Conservation (phyloP, 2,888 invertebrate genomes). For the Sepiola atlantica region DNA sequence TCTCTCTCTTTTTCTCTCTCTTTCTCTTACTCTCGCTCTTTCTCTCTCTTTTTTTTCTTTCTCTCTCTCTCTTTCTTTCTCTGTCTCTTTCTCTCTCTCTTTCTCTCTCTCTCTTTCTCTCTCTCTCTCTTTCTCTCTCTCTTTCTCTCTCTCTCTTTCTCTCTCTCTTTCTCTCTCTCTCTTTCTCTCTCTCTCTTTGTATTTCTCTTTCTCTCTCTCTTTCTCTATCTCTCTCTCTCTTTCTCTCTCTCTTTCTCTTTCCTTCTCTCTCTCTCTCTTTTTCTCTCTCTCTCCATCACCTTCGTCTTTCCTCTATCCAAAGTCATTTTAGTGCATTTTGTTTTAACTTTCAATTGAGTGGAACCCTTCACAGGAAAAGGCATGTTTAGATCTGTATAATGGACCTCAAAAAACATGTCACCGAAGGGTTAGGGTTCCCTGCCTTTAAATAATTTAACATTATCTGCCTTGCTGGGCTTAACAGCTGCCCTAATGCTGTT, state of each 20-base stretch:
- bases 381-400: neutral
- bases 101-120: neutral
- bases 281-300: neutral
- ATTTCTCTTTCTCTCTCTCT: neutral
- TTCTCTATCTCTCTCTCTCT: neutral
- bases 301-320: neutral
- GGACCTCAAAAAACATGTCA: neutral
- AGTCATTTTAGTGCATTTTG: neutral
- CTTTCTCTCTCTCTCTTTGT: neutral
- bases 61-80: neutral
- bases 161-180: neutral
- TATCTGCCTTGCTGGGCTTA: neutral
- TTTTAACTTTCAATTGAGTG: slow-evolving; percentile 11
- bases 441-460: slow-evolving; percentile 4
- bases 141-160: neutral
- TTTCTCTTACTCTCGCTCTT: neutral
- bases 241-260: neutral
- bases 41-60: neutral
- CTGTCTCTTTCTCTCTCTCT: neutral
- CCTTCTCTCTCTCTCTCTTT: neutral
- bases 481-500: neutral
- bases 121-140: neutral
- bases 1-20: neutral
- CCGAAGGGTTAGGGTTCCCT: neutral
- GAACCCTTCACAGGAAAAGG: neutral